Conservation (phyloP, 2,113 vertebrate species). For the cattle (Bos taurus) region DNA sequence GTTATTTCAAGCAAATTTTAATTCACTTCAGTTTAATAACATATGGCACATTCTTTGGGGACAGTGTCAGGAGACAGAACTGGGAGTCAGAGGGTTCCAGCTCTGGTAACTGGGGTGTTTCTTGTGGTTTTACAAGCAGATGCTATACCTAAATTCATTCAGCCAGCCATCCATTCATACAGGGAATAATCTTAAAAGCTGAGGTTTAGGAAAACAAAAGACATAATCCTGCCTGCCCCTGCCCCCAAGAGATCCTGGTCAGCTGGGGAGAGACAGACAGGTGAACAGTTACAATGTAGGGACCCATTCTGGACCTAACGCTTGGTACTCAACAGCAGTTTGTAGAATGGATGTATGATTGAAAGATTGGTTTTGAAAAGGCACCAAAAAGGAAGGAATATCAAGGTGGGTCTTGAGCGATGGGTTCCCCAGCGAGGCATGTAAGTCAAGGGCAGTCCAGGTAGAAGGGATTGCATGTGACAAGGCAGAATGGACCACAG, state of each 20-base stretch:
- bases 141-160: neutral
- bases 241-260: neutral
- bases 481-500: neutral
- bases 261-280: neutral
- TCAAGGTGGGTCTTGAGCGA: neutral
- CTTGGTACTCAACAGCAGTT: neutral
- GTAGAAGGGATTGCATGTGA: neutral
- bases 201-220: neutral
- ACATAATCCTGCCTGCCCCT: neutral
- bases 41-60: constrained; percentile 22
- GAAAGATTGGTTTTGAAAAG: neutral
- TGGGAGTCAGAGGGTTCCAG: neutral
- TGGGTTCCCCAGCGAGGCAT: neutral
- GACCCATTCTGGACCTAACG: neutral
- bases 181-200: neutral
- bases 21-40: constrained; percentile 58
- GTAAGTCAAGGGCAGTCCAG: neutral
- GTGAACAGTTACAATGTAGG: neutral
- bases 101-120: neutral
- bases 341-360: neutral
- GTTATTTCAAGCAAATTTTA: constrained; percentile 61
- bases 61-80: neutral
- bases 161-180: neutral
- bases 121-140: neutral
- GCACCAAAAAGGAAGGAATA: neutral